phyloP scores from a whole-genome alignment of 2,113 vertebrate genomes.

The Tragelaphus buxtoni region DNA sequence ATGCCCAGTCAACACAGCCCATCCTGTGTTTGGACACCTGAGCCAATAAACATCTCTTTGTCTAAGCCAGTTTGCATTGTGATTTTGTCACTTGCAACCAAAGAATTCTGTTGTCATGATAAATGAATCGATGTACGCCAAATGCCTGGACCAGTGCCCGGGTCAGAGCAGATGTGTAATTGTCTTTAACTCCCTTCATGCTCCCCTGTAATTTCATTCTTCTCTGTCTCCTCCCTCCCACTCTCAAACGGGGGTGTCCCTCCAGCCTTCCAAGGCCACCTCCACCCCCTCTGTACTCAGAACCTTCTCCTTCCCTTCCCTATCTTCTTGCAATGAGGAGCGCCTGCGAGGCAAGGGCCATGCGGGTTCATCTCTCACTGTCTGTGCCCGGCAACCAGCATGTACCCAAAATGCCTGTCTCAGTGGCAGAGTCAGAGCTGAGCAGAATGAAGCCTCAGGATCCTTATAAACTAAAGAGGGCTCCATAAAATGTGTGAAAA shows the following conservation, averaged over 20 bases:
- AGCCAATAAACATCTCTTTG: background rate
- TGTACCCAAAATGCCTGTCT: background rate
- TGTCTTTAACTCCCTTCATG: background rate
- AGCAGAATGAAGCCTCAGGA: constrained; percentile 15
- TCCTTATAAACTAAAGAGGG: constrained; percentile 46
- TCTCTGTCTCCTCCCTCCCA: background rate
- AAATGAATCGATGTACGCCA: background rate
- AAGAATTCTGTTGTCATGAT: constrained; percentile 1
- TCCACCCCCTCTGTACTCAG: background rate
- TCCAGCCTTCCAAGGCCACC: background rate
- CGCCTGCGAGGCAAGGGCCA: background rate
- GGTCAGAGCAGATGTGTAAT: background rate
- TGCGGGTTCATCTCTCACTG: background rate
- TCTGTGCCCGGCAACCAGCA: background rate
- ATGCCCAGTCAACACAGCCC: background rate
- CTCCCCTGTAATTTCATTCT: background rate
- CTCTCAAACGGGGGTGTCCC: background rate
- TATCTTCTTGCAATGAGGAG: background rate
- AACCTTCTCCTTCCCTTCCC: background rate
- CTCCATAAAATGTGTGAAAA: constrained; percentile 31
- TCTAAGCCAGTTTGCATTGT: background rate
- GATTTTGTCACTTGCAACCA: background rate
- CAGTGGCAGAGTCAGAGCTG: background rate
- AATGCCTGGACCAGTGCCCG: background rate
- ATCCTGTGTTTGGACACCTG: background rate